These are phyloP conservation scores for Diorhabda elongata DNA, from an alignment of 1,140 invertebrate genomes.

Conservation along the genomic window DNA sequence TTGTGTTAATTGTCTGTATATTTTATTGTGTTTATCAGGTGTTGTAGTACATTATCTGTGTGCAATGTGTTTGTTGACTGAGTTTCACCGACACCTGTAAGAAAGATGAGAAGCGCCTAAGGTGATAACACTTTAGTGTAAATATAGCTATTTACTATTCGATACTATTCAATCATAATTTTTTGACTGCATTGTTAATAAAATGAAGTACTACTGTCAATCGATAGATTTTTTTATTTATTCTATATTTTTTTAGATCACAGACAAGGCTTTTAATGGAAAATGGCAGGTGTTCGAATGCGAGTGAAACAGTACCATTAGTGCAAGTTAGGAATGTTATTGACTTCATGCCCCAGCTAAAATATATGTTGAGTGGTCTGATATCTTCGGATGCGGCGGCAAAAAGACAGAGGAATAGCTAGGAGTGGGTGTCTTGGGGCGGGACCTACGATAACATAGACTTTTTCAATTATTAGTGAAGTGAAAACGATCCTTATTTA, in stretches of 20 bases:
- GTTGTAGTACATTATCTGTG: too few relatives aligned
- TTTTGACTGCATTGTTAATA: background rate
- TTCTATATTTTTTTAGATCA: constrained; percentile 50
- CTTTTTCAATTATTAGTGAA: constrained; percentile 28
- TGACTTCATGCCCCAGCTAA: constrained; percentile 80
- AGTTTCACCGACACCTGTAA: too few relatives aligned
- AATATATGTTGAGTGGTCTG: constrained; percentile 65
- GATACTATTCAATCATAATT: background rate
- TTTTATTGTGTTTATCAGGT: too few relatives aligned
- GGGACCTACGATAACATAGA: constrained; percentile 32
- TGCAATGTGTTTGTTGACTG: too few relatives aligned
- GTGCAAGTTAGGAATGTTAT: constrained; percentile 77
- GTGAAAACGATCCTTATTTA: constrained; percentile 22
- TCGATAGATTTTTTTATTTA: background rate
- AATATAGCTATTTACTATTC: too few relatives aligned
- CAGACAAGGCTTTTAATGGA: constrained; percentile 72
- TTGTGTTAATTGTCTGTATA: too few relatives aligned
- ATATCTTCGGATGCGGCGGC: constrained; percentile 45
- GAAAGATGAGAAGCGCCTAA: too few relatives aligned
- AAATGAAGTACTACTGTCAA: background rate
- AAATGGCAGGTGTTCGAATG: constrained; percentile 65
- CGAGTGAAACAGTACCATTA: constrained; percentile 60
- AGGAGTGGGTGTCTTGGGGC: constrained; percentile 51
- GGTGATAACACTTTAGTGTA: too few relatives aligned
- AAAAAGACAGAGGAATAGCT: constrained; percentile 60